Conservation (phyloP, 2,888 invertebrate species). For the Microctonus aethiopoides region DNA sequence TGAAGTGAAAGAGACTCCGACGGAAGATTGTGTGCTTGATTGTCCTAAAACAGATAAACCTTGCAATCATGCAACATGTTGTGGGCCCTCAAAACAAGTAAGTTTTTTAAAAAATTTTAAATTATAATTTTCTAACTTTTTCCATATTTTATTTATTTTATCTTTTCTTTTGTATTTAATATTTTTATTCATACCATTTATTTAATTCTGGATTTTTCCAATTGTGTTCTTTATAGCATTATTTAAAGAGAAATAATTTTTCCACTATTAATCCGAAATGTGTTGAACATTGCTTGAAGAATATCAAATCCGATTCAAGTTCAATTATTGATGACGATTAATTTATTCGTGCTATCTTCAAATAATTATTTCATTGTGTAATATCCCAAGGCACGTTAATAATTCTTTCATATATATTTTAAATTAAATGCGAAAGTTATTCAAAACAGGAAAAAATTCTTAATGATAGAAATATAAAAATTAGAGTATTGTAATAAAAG, state of each 20-base stretch:
- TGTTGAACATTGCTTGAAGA: slow-evolving; percentile 56
- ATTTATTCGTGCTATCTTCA: not conserved
- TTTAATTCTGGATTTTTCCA: slow-evolving; percentile 14
- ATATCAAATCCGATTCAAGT: slow-evolving; percentile 56
- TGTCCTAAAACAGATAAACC: slow-evolving; percentile 87
- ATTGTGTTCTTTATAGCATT: slow-evolving; percentile 47
- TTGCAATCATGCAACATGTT: slow-evolving; percentile 89
- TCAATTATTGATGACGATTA: slow-evolving; percentile 45
- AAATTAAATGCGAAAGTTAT: no score
- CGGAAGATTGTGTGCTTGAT: slow-evolving; percentile 83
- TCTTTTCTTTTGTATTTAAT: slow-evolving; percentile 43
- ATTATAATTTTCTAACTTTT: slow-evolving; percentile 1
- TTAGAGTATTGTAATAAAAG: no score
- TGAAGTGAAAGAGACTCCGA: slow-evolving; percentile 65
- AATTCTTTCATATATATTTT: not conserved
- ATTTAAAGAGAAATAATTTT: slow-evolving; percentile 47
- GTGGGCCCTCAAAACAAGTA: slow-evolving; percentile 85
- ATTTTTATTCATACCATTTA: not conserved
- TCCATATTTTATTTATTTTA: slow-evolving; percentile 64
- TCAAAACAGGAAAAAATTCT: no score
- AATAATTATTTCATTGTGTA: not conserved
- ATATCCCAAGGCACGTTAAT: not conserved
- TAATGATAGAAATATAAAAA: no score
- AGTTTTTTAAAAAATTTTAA: not conserved
- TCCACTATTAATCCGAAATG: slow-evolving; percentile 49